These are phyloP conservation scores for Drosophila histrio DNA, from an alignment of 2,888 invertebrate genomes.

Conservation along the genomic window DNA sequence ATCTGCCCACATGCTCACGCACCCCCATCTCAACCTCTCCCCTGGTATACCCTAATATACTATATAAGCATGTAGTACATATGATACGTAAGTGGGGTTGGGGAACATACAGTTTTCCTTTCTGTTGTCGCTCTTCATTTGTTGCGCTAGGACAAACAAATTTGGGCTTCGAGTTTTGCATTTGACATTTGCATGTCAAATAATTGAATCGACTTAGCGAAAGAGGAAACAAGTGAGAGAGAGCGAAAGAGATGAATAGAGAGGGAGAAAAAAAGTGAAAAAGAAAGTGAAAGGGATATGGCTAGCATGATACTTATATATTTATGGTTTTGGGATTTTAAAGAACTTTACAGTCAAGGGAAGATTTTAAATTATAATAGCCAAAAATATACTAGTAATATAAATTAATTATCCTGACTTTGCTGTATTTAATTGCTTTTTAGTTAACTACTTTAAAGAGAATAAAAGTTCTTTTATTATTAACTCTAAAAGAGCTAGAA, in stretches of 20 bases:
- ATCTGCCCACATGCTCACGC: slow-evolving; percentile 66
- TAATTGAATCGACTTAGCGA: slow-evolving; percentile 11
- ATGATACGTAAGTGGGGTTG: neutral
- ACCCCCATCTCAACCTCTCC: slow-evolving; percentile 5
- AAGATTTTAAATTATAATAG: too few species aligned
- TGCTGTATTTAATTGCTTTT: too few species aligned
- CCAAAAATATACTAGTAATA: too few species aligned
- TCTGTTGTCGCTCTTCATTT: slow-evolving; percentile 72
- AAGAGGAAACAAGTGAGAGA: neutral
- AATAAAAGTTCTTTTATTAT: too few species aligned
- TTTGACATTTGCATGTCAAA: slow-evolving; percentile 75
- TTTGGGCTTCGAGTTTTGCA: slow-evolving; percentile 54
- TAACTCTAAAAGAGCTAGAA: too few species aligned
- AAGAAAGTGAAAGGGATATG: too few species aligned
- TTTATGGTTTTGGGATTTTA: too few species aligned
- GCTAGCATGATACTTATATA: too few species aligned
- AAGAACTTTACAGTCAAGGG: too few species aligned
- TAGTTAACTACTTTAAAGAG: too few species aligned
- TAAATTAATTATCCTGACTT: too few species aligned
- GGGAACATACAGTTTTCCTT: slow-evolving; percentile 10
- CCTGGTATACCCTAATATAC: neutral
- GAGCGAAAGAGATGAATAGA: neutral
- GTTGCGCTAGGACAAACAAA: slow-evolving; percentile 69
- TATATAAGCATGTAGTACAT: neutral
- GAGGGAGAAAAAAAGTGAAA: neutral